Evolutionary conservation across 2,888 invertebrate genomes (phyloP), one percentile per base, ranked within the genome.

Genomic region (Noctua pronuba): DNA sequence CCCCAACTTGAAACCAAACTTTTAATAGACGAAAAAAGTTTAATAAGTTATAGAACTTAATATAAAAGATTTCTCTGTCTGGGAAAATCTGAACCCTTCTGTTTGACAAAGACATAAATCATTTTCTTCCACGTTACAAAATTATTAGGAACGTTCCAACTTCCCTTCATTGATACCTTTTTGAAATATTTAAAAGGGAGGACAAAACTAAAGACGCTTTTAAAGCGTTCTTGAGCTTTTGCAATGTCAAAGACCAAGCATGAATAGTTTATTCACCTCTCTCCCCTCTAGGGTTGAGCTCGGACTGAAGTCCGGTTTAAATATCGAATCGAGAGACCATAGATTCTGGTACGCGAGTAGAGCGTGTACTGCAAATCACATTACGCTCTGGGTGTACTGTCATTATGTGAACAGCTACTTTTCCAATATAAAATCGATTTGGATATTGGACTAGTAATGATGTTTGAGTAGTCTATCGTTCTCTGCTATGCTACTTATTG

Each of bases 191-290:
- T 58, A 28, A 49, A 62, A 21, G 1, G 11, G 13, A 28, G 1
- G 16, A 62, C 3, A 35, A 55, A 64, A 55, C 44, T 49, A 8
- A 31, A 49, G 31, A 52, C 8, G 6, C 49, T 49, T 69, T 77
- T 31, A 58, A 31, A 71, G 58, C 1, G 7, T 21, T 58, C 67
- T 44, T 58, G n/a, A 77, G 66, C 38, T 41, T 75, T 49, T 44
- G 58, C 75, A 66, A 73, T 73, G 83, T 84, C 86, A 79, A 86
- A 83, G 86, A 82, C 86, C 78, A 65, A 28, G 21, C 44, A 64
- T 82, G 70, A 78, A 82, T 84, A 75, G 86, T 82, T 82, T 84
- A 78, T 83, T 86, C 31, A 84, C 74, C 83, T 86, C 60, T 52
- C 41, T 35, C 46, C 46, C 46, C 24, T 28, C 44, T 65, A 72